These are phyloP conservation scores for Sipha flava DNA, from an alignment of 1,140 invertebrate species.

Conservation along the genomic window DNA sequence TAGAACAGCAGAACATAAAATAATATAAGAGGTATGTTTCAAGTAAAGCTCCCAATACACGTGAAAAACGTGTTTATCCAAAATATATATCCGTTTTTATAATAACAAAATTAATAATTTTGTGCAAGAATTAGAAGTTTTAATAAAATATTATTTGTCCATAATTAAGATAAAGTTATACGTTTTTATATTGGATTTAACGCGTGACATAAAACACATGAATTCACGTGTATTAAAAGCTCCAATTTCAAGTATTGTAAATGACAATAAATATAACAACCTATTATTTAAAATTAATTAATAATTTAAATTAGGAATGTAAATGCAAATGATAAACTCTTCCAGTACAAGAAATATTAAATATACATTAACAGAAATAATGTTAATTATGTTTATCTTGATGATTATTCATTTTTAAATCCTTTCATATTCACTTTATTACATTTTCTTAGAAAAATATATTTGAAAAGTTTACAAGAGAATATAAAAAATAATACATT, in stretches of 20 bases:
- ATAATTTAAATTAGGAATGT: constrained; percentile 3
- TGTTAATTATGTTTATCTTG: neutral
- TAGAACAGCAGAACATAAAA: neutral
- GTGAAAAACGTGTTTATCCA: too few species aligned
- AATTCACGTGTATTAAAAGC: too few species aligned
- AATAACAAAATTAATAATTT: too few species aligned
- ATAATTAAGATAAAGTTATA: too few species aligned
- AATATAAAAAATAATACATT: neutral
- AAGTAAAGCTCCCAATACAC: too few species aligned
- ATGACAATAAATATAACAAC: neutral
- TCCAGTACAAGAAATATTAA: neutral
- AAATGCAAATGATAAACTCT: neutral
- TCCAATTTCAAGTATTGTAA: too few species aligned
- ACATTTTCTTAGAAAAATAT: neutral
- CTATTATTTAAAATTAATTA: neutral
- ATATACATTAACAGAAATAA: neutral
- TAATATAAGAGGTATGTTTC: neutral
- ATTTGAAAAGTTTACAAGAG: neutral
- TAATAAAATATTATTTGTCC: too few species aligned
- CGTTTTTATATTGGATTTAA: too few species aligned
- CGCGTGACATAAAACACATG: too few species aligned
- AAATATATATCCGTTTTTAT: too few species aligned
- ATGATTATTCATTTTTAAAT: neutral
- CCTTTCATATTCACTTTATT: too few species aligned
- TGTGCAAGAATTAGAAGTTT: too few species aligned